These are phyloP conservation scores for Lycocerus yunnanus DNA, from an alignment of 2,888 invertebrate genomes.

Conservation along the genomic window DNA sequence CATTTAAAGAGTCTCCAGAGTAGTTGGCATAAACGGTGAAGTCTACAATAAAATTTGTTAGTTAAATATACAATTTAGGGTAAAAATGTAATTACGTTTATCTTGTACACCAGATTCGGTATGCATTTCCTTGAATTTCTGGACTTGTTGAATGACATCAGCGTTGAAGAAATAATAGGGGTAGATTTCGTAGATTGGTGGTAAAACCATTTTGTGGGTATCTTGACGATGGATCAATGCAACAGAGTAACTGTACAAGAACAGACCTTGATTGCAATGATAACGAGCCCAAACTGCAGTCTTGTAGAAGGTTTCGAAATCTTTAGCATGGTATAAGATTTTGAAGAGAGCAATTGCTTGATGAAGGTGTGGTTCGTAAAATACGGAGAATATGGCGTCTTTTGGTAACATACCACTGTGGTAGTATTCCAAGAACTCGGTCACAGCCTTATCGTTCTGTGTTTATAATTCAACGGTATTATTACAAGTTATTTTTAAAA, in stretches of 20 bases:
- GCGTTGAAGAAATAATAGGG: slow-evolving; percentile 73
- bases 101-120: slow-evolving; percentile 47
- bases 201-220: slow-evolving; percentile 67
- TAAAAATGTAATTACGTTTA: not conserved
- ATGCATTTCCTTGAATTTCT: slow-evolving; percentile 63
- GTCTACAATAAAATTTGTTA: not conserved
- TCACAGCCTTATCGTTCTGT: slow-evolving; percentile 63
- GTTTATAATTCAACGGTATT: slow-evolving; percentile 32
- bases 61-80: not conserved
- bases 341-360: slow-evolving; percentile 69
- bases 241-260: slow-evolving; percentile 65
- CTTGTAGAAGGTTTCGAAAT: slow-evolving; percentile 70
- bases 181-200: slow-evolving; percentile 73
- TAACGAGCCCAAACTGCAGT: slow-evolving; percentile 71
- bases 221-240: slow-evolving; percentile 68
- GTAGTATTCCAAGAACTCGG: slow-evolving; percentile 61
- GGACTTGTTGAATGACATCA: slow-evolving; percentile 69
- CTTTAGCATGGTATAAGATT: slow-evolving; percentile 70
- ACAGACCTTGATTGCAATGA: slow-evolving; percentile 71
- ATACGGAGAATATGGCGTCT: slow-evolving; percentile 65
- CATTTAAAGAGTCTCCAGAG: slow-evolving; percentile 58
- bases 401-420: slow-evolving; percentile 63
- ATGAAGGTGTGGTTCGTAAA: slow-evolving; percentile 63
- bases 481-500: not conserved
- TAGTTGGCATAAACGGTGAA: slow-evolving; percentile 39